phyloP scores from a whole-genome alignment of 2,113 vertebrate species.

The Fulica atra region DNA sequence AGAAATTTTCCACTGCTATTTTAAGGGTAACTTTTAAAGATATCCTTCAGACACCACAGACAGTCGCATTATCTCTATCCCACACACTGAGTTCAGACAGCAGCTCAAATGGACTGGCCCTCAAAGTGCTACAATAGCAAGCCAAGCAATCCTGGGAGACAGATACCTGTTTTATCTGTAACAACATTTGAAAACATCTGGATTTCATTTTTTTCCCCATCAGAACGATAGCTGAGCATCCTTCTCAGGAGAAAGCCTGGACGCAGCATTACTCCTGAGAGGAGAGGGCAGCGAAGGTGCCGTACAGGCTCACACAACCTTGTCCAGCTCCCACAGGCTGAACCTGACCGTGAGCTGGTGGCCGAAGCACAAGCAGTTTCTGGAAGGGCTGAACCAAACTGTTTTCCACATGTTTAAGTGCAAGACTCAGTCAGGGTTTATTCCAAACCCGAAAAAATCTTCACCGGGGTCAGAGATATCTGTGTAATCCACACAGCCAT shows the following conservation, averaged over 20 bases:
- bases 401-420: not conserved
- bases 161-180: not conserved
- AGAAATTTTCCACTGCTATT: not conserved
- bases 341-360: not conserved
- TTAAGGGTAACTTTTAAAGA: not conserved
- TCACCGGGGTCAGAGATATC: not conserved
- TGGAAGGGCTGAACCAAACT: slow-evolving; percentile 1
- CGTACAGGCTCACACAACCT: not conserved
- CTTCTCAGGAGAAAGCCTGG: not conserved
- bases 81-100: not conserved
- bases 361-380: not conserved
- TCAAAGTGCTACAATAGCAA: not conserved
- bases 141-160: not conserved
- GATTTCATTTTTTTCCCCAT: not conserved
- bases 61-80: not conserved
- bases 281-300: rapidly evolving
- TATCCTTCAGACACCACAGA: not conserved
- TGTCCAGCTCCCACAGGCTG: not conserved
- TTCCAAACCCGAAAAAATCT: not conserved
- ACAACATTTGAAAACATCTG: not conserved
- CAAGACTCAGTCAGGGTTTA: not conserved
- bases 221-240: not conserved
- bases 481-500: not conserved
- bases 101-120: too few species aligned
- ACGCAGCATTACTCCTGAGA: too few species aligned